phyloP scores from a whole-genome alignment of 2,888 invertebrate species.

The Epinotia nisella region DNA sequence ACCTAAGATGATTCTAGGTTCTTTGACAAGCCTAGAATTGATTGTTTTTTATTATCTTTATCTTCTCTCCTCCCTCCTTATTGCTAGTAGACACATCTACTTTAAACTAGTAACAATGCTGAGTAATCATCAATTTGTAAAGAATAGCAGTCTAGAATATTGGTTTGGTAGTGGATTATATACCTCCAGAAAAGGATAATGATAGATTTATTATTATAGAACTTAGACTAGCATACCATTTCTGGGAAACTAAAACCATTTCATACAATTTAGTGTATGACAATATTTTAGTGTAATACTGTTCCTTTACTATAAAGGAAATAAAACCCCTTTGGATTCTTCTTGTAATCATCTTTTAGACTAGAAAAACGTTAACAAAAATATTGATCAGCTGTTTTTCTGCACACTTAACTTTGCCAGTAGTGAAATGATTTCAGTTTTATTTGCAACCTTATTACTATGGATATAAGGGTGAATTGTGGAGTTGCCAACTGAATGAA shows the following conservation, averaged over 20 bases:
- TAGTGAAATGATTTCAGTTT: constrained; percentile 1
- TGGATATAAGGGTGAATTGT: constrained; percentile 12
- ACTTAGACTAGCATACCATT: background rate
- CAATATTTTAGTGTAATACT: background rate
- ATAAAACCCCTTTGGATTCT: background rate
- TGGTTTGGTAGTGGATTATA: background rate
- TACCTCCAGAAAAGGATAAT: background rate
- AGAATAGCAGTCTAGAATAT: background rate
- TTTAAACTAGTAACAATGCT: background rate
- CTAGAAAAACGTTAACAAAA: constrained; percentile 17
- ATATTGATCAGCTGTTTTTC: constrained; percentile 44
- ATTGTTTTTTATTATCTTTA: background rate
- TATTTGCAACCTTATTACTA: constrained; percentile 16
- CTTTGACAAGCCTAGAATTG: background rate
- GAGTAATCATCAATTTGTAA: background rate
- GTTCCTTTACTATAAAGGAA: background rate
- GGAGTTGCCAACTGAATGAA: constrained; percentile 8
- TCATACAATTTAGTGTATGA: background rate
- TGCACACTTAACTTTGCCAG: constrained; percentile 32
- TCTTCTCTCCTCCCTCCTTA: background rate
- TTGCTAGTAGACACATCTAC: background rate
- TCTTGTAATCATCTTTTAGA: constrained; percentile 10
- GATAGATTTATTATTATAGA: background rate
- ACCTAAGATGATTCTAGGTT: background rate
- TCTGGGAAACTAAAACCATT: background rate